Evolutionary conservation across 2,113 vertebrate species (phyloP).

Genomic region (Pteronura brasiliensis): DNA sequence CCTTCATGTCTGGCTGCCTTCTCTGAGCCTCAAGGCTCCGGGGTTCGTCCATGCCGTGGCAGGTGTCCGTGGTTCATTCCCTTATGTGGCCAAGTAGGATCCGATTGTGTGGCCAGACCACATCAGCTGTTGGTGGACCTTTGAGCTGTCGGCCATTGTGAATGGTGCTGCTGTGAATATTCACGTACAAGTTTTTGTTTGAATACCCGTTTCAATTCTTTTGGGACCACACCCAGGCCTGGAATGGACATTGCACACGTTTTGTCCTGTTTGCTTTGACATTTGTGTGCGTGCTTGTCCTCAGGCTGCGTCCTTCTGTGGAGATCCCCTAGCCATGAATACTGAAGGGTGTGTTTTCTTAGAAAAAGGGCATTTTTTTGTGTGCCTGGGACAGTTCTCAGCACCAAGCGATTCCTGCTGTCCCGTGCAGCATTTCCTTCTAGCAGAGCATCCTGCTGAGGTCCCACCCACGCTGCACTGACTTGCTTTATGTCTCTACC

Average conservation of each 20-base stretch:
- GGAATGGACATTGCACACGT: background rate
- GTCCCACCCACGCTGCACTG: background rate
- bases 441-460: too few relatives aligned
- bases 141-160: too few relatives aligned
- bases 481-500: background rate
- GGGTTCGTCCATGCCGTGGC: too few relatives aligned
- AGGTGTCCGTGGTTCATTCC: background rate
- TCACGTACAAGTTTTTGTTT: background rate
- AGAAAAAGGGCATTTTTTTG: background rate
- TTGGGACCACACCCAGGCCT: too few relatives aligned
- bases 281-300: background rate
- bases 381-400: background rate
- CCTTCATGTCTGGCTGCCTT: background rate
- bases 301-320: background rate
- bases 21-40: too few relatives aligned
- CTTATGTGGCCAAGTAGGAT: background rate
- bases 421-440: background rate
- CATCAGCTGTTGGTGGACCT: background rate
- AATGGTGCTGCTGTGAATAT: background rate
- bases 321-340: rapidly evolving
- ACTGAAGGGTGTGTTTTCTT: background rate
- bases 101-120: background rate
- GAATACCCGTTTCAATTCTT: background rate
- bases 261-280: background rate
- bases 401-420: background rate